Evolutionary conservation across 2,888 invertebrate species (phyloP), one percentile per base, ranked within the genome.

Genomic region (Chesias legatella): DNA sequence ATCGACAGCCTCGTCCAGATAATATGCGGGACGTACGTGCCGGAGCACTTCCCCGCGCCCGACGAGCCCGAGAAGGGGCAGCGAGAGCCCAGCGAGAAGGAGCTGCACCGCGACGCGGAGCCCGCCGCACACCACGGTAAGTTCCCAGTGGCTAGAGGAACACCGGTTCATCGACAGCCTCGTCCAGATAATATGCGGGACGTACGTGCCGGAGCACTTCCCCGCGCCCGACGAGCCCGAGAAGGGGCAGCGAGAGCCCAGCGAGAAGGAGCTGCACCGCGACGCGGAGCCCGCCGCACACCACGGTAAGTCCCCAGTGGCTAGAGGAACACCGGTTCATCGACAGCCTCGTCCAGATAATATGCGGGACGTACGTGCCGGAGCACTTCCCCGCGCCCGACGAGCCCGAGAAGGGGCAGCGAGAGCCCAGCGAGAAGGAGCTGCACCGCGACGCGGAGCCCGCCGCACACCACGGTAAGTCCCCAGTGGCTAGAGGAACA

Each of bases 271-370:
- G 1, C 60, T 56, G 31, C 33, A 46, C 22, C 66, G 51, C 13
- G 53, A 54, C 17, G 28, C 33, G n/a, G 43, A 25, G 21, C 24
- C 33, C 39, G 32, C 42, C 43, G 20, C 37, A 40, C 39, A 45
- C 10, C 38, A 43, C 27, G 41, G 38, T 32, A 42, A n/a, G n/a
- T n/a, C n/a, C n/a, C n/a, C n/a, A n/a, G n/a, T n/a, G n/a, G n/a
- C n/a, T 98, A 66, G 94, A 95, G 75, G 94, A 95, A 76, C 94
- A 97, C 80, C 91, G 93, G 77, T 91, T 98, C 67, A 92, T 98
- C 56, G 94, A 95, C 84, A 92, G 93, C 74, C 89, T 98, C 73
- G 90, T 91, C 65, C 86, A 83, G 61, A 89, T 91, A 58, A 81
- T 91, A 38, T 88, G 88, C 59, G 86, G 88, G 34, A 73, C 79